phyloP scores from a whole-genome alignment of 2,888 invertebrate genomes.

The Drosophila dives region DNA sequence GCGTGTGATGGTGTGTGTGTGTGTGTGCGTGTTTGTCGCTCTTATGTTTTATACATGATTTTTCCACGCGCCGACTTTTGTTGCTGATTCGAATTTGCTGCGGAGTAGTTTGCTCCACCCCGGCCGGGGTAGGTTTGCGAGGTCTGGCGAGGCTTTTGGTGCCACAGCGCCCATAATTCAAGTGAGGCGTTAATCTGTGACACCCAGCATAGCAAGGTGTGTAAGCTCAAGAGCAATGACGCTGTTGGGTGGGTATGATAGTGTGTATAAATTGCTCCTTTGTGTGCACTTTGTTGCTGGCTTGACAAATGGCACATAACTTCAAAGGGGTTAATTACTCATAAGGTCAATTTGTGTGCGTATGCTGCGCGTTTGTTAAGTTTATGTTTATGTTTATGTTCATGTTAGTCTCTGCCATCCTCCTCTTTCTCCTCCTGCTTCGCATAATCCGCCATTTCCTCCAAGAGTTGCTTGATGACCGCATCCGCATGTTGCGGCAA shows the following conservation, averaged over 20 bases:
- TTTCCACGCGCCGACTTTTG: slow-evolving; percentile 53
- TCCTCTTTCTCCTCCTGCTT: neutral
- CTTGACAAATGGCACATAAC: slow-evolving; percentile 66
- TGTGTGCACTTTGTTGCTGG: slow-evolving; percentile 52
- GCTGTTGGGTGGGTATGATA: neutral
- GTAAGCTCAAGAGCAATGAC: slow-evolving; percentile 4
- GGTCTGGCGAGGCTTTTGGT: slow-evolving; percentile 19
- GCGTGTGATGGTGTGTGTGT: slow-evolving; percentile 26
- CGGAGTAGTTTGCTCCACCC: slow-evolving; percentile 44
- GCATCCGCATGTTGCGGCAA: slow-evolving; percentile 37
- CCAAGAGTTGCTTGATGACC: neutral
- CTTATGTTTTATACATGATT: slow-evolving; percentile 77
- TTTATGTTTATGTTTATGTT: slow-evolving; percentile 27
- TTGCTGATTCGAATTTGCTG: slow-evolving; percentile 50
- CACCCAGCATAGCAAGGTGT: slow-evolving; percentile 54
- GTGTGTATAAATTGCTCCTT: slow-evolving; percentile 26
- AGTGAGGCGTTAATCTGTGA: slow-evolving; percentile 72
- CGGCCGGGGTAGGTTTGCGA: neutral
- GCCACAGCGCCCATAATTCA: slow-evolving; percentile 63
- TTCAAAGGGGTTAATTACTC: slow-evolving; percentile 62
- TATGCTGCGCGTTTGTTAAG: slow-evolving; percentile 31
- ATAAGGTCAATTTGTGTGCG: slow-evolving; percentile 55
- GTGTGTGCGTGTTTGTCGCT: slow-evolving; percentile 60
- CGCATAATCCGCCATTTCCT: neutral
- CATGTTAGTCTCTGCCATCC: slow-evolving; percentile 8